Evolutionary conservation across 2,797 vertebrate species (phyloP), one percentile per base, ranked within the genome.

Genomic region (Rhyacichthys aspro): DNA sequence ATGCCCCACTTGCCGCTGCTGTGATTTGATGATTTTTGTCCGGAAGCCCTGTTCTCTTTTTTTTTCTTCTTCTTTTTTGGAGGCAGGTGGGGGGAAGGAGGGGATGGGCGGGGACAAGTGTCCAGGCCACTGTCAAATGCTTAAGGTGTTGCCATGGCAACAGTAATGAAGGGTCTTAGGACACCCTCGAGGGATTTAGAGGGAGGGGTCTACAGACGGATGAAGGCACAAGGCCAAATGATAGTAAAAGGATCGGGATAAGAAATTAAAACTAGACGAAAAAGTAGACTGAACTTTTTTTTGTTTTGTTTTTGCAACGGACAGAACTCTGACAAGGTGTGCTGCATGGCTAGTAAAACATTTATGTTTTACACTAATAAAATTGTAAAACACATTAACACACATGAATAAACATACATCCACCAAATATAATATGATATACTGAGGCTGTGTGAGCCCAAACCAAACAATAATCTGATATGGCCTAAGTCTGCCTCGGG

Each of bases 81-180:
- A 8, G 11, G 23, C 46, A 42, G 43, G 15, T 62, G 45, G 59
- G 72, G 61, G 43, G 34, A 78, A 60, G 70, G 43, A 17, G 72
- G 54, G 60, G 43, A 23, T 58, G 80, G 65, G 55, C 59, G 79
- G 70, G 67, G 65, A 73, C 70, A 58, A 83, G 85, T 68, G 84
- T 76, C 84, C 59, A 17, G 86, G 79, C 84, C 70, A 76, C 89
- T 90, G 89, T 92, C 89, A 89, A 89, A 89, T 78, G 88, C 88
- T 91, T 89, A 89, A 90, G 87, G 78, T 87, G 89, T 91, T 92
- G 84, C 91, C 91, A 89, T 92, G 89, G 85, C 70, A 86, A 91
- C 91, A 91, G 90, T 92, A 93, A 94, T 92, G 91, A 94, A 91
- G 88, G 90, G 90, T 88, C 88, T 90, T 87, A 89, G 89, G 88